Percentiles rank a stretch among this genome's conserved stretches.
These are phyloP conservation scores for Micronycteris hirsuta DNA, from an alignment of 2,113 vertebrate genomes.

Conservation along the genomic window DNA sequence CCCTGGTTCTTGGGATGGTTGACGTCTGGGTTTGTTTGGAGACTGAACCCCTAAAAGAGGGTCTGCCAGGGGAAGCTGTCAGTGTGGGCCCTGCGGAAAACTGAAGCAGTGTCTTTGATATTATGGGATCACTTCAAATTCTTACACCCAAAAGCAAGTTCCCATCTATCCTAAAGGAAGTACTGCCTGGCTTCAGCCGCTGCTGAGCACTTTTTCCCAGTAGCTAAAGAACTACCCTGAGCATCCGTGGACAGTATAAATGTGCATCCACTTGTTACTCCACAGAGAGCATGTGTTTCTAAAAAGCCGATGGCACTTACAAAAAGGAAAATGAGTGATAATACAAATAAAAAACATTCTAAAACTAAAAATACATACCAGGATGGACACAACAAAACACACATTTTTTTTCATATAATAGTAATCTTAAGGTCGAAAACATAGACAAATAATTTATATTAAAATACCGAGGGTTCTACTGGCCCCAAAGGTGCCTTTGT, in stretches of 20 bases:
- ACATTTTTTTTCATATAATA: background rate
- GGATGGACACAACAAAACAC: background rate
- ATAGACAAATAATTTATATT: background rate
- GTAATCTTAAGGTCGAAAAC: background rate
- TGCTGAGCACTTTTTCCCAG: background rate
- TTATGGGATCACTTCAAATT: background rate
- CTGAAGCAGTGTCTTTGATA: background rate
- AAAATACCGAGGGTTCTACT: background rate
- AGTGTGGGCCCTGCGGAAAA: background rate
- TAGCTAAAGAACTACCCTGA: background rate
- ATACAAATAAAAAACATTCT: background rate
- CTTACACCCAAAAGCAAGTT: background rate
- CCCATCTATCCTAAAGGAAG: background rate
- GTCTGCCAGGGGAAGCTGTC: background rate
- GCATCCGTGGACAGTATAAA: rapidly evolving
- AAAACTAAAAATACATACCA: background rate
- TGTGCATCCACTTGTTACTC: background rate
- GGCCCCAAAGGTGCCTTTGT: background rate
- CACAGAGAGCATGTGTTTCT: background rate
- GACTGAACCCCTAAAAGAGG: rapidly evolving
- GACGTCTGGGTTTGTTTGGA: background rate
- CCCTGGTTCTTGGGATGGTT: background rate
- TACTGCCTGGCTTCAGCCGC: background rate
- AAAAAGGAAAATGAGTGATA: background rate
- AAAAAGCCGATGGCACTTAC: background rate